Base-by-base conservation (phyloP, 2,797 vertebrate genomes). In the Psittacula derbiana region DNA sequence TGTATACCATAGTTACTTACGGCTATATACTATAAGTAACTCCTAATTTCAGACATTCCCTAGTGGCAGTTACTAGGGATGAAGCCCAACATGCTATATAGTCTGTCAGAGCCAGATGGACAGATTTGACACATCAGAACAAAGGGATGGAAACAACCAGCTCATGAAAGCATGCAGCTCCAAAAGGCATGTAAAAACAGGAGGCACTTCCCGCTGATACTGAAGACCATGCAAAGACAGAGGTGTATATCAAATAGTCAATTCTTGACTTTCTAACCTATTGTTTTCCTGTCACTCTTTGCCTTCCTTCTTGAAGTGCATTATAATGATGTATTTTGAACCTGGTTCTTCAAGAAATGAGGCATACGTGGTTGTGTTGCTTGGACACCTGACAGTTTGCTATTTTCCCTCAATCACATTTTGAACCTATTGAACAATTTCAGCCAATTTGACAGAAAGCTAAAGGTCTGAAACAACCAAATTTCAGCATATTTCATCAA, bases 371-470 rank as follows among this genome's bases (percentile, higher is more conserved):
- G n/a, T 73, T 75, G 61, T 17, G 25, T 30, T 88, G 86, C 88
- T 74, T 55, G 80, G 70, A 88, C 92, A 96, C 92, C 91, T 93
- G 86, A 86, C 78, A 88, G 66, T 43, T 91, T 81, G 76, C 50
- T 88, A 65, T 90, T 93, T 93, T 84, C 53, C 73, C 88, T 90
- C 83, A 69, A 88, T 86, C 66, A 65, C 55, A 49, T 75, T 94
- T 75, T 28, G 78, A 81, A 95, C 88, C 83, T 95, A 78, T 91
- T 90, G 92, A 95, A 92, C 55, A 65, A 65, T 69, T 83, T 79
- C 88, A 92, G 70, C 80, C 90, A 65, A 74, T 67, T 36, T 90
- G 83, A 90, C 62, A 92, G 78, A 90, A 94, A 58, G 73, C 66
- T 88, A 92, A 93, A 92, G 70, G 91, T 88, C 80, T 90, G 78